Evolutionary conservation across 1,140 invertebrate species (phyloP).

Genomic region (Drosophila pectinifera): DNA sequence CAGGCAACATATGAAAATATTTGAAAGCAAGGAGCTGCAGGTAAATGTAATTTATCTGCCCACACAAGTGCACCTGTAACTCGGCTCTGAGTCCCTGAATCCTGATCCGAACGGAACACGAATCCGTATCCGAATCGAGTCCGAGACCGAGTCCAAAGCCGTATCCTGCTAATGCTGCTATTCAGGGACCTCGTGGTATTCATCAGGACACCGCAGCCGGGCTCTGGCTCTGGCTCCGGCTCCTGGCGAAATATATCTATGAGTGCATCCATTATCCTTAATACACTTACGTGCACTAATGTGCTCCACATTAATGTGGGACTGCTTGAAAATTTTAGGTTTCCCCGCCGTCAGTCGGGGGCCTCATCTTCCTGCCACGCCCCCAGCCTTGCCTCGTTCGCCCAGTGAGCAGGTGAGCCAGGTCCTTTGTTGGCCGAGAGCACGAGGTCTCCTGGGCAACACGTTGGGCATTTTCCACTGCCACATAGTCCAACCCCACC

Average conservation of each 20-base stretch:
- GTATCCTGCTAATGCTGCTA: slow-evolving; percentile 19
- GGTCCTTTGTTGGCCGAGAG: slow-evolving; percentile 23
- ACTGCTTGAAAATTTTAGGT: slow-evolving; percentile 69
- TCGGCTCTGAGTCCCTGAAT: not conserved
- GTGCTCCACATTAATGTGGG: slow-evolving; percentile 79
- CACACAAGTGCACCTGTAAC: slow-evolving; percentile 12
- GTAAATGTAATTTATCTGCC: slow-evolving; percentile 12
- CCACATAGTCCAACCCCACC: not conserved
- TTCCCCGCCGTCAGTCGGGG: slow-evolving; percentile 10
- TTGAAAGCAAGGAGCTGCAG: not conserved
- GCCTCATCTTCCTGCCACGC: slow-evolving; percentile 17
- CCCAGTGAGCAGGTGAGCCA: not conserved
- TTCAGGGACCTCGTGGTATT: slow-evolving; percentile 22
- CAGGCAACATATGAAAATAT: slow-evolving; percentile 1
- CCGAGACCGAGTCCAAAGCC: too few relatives aligned
- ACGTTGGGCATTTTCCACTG: slow-evolving; percentile 44
- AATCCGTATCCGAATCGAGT: slow-evolving; percentile 6
- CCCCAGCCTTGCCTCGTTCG: not conserved
- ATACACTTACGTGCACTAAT: slow-evolving; percentile 83
- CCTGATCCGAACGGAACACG: slow-evolving; percentile 1
- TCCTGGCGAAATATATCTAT: slow-evolving; percentile 72
- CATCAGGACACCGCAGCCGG: slow-evolving; percentile 7
- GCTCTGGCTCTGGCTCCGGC: slow-evolving; percentile 7
- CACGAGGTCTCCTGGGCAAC: slow-evolving; percentile 38
- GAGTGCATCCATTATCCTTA: slow-evolving; percentile 83